phyloP scores from a whole-genome alignment of 2,888 invertebrate genomes.

The Drosophila tripunctata region DNA sequence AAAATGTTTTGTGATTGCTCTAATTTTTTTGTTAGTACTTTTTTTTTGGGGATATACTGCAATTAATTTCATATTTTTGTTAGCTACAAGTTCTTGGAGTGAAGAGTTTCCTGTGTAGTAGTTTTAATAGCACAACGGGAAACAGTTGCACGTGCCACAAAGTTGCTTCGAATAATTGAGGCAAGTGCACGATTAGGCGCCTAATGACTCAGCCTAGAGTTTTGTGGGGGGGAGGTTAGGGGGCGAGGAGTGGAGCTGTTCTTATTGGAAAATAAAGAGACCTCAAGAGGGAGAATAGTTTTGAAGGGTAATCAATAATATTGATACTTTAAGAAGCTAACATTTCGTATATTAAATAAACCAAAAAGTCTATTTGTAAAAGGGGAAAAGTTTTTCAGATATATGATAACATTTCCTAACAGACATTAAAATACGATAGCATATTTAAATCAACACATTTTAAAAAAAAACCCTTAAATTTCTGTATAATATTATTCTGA shows the following conservation, averaged over 20 bases:
- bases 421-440: too few species aligned
- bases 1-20: slow-evolving; percentile 10
- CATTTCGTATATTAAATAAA: too few species aligned
- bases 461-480: too few species aligned
- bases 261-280: not conserved
- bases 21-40: not conserved
- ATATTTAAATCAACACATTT: too few species aligned
- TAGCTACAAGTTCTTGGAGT: not conserved
- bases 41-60: not conserved
- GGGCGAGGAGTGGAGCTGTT: too few species aligned
- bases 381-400: too few species aligned
- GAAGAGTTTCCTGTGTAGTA: not conserved
- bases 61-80: slow-evolving; percentile 18
- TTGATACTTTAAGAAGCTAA: not conserved
- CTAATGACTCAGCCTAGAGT: not conserved
- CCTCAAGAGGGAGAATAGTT: not conserved
- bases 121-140: not conserved
- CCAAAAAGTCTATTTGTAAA: not conserved
- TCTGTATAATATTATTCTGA: too few species aligned
- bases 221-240: too few species aligned
- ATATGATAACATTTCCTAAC: too few species aligned
- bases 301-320: not conserved
- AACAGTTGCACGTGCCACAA: slow-evolving; percentile 15
- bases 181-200: slow-evolving; percentile 8
- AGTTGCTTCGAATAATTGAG: slow-evolving; percentile 3